Percentiles rank a stretch among this genome's conserved stretches.
Evolutionary conservation across 1,140 invertebrate genomes (phyloP).

Genomic region (Panagrolaimus sp.): DNA sequence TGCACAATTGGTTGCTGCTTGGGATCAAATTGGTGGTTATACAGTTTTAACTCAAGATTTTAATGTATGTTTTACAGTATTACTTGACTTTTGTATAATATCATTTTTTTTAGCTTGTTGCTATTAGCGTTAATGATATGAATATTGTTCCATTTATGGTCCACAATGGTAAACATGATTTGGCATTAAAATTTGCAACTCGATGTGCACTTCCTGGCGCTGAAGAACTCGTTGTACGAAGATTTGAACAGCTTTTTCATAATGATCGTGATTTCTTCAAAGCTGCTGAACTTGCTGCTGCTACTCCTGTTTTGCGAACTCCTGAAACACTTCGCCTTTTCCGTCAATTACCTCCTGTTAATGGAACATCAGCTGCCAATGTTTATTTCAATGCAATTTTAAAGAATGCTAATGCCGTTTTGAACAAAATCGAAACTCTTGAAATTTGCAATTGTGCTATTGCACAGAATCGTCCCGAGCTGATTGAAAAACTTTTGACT

Average conservation of each 20-base stretch:
- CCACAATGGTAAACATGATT: constrained; percentile 89
- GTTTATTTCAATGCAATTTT: constrained; percentile 18
- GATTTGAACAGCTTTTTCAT: constrained; percentile 91
- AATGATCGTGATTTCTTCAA: constrained; percentile 83
- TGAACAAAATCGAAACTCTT: constrained; percentile 24
- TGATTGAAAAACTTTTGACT: constrained; percentile 98
- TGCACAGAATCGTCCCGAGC: constrained; percentile 81
- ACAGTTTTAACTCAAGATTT: background rate
- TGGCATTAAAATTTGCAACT: constrained; percentile 87
- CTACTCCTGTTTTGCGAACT: constrained; percentile 91
- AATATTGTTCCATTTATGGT: constrained; percentile 96
- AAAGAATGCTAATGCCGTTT: background rate
- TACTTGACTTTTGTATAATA: background rate
- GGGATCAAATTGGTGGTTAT: background rate
- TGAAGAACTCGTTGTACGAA: constrained; percentile 92
- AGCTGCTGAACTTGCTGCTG: constrained; percentile 94
- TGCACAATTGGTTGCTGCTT: constrained; percentile 58
- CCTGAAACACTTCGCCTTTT: constrained; percentile 96
- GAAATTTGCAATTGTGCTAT: constrained; percentile 65
- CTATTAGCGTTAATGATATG: constrained; percentile 94
- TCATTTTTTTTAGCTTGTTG: constrained; percentile 70
- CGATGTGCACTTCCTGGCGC: constrained; percentile 92
- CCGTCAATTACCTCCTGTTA: constrained; percentile 74
- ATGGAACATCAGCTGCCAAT: constrained; percentile 21
- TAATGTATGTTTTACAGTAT: background rate